These are phyloP conservation scores for Eudyptes chrysolophus DNA, from an alignment of 2,113 vertebrate species.

Conservation along the genomic window DNA sequence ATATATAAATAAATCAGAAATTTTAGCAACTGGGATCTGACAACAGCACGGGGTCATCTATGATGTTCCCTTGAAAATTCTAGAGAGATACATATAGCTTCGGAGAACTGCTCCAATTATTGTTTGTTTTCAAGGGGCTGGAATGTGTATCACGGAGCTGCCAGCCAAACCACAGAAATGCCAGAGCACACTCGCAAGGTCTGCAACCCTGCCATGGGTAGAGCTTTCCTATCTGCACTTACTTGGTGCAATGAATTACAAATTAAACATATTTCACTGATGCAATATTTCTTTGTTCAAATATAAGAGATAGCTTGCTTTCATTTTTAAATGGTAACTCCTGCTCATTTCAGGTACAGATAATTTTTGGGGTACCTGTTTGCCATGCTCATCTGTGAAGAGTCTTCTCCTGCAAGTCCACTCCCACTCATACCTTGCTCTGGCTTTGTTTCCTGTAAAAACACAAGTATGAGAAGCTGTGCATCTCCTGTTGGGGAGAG, in stretches of 20 bases:
- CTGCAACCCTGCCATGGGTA: not conserved
- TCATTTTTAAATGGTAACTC: not conserved
- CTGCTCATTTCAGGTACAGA: not conserved
- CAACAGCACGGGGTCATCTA: not conserved
- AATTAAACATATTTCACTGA: not conserved
- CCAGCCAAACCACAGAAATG: not conserved
- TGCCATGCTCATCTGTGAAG: conserved; percentile 26
- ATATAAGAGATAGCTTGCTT: not conserved
- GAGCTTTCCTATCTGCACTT: not conserved
- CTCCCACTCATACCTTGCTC: conserved; percentile 34
- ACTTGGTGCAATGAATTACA: not conserved
- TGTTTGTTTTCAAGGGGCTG: not conserved
- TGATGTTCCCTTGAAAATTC: not conserved
- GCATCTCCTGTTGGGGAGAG: not conserved
- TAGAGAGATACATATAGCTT: not conserved
- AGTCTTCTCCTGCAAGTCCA: conserved; percentile 21
- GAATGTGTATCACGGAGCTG: not conserved
- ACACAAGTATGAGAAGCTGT: not conserved
- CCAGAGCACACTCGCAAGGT: not conserved
- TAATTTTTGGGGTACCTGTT: conserved; percentile 47
- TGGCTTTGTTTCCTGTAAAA: conserved; percentile 67
- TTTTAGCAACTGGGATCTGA: not conserved
- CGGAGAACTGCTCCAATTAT: not conserved
- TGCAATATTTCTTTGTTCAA: not conserved
- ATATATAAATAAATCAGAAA: not conserved